phyloP scores from a whole-genome alignment of 2,888 invertebrate genomes.

The Aproaerema taeniolella region DNA sequence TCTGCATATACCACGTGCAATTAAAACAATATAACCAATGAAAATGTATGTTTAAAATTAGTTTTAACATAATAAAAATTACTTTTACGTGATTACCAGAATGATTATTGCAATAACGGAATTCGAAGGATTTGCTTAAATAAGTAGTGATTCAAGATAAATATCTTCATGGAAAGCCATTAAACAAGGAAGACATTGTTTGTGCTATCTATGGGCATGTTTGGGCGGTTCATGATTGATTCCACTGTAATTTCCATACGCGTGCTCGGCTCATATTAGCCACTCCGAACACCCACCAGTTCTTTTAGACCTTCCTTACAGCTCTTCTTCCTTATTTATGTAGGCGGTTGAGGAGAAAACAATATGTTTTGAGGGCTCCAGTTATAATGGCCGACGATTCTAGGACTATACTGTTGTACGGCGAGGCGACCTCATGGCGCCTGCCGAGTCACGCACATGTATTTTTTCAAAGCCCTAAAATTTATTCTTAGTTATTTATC shows the following conservation, averaged over 20 bases:
- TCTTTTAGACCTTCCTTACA: slow-evolving; percentile 29
- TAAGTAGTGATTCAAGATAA: slow-evolving; percentile 31
- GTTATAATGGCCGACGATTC: slow-evolving; percentile 44
- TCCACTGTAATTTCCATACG: slow-evolving; percentile 74
- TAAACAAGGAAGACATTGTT: slow-evolving; percentile 55
- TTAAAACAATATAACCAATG: too few species aligned
- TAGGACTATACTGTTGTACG: slow-evolving; percentile 63
- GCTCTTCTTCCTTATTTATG: slow-evolving; percentile 15
- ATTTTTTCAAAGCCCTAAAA: slow-evolving; percentile 62
- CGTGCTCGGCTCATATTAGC: slow-evolving; percentile 72
- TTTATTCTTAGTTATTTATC: slow-evolving; percentile 45
- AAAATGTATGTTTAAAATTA: too few species aligned
- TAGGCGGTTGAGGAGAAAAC: slow-evolving; percentile 27
- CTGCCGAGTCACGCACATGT: slow-evolving; percentile 73
- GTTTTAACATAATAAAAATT: too few species aligned
- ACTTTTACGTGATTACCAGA: too few species aligned
- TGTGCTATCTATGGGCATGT: slow-evolving; percentile 59
- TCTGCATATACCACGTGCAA: too few species aligned
- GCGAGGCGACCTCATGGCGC: slow-evolving; percentile 68
- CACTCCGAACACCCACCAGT: slow-evolving; percentile 58
- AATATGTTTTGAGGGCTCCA: slow-evolving; percentile 39
- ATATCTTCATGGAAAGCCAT: slow-evolving; percentile 53
- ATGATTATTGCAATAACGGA: too few species aligned
- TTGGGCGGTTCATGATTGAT: slow-evolving; percentile 72
- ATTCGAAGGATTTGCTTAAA: too few species aligned